Percentiles rank a stretch among this genome's conserved stretches.
Conservation (phyloP, 2,113 vertebrate species). For the Epinephelus cyanopodus region DNA sequence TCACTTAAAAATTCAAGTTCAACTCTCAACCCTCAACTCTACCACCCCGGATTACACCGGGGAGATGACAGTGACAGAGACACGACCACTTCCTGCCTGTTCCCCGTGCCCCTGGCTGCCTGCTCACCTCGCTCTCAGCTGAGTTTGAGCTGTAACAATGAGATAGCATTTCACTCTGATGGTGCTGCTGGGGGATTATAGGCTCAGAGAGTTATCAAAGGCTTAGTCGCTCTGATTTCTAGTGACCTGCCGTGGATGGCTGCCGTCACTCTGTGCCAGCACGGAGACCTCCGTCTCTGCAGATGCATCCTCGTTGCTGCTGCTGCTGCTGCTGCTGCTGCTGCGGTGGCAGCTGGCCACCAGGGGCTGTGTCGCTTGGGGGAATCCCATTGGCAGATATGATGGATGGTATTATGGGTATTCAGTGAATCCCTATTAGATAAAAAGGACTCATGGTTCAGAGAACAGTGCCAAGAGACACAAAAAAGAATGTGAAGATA, state of each 20-base stretch:
- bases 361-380: slow-evolving; percentile 6
- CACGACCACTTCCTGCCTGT: slow-evolving; percentile 31
- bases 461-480: neutral
- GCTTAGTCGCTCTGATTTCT: slow-evolving; percentile 81
- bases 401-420: slow-evolving; percentile 18
- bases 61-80: slow-evolving; percentile 26
- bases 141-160: slow-evolving; percentile 77
- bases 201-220: slow-evolving; percentile 85
- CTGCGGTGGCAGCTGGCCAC: slow-evolving; percentile 41
- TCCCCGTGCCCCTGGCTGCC: slow-evolving; percentile 37
- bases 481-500: neutral
- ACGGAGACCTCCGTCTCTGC: slow-evolving; percentile 43
- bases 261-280: slow-evolving; percentile 67
- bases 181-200: slow-evolving; percentile 80
- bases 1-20: slow-evolving; percentile 25
- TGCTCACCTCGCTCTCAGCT: slow-evolving; percentile 45
- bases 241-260: slow-evolving; percentile 71
- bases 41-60: slow-evolving; percentile 16
- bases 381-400: slow-evolving; percentile 15
- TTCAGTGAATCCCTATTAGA: slow-evolving; percentile 8
- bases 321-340: slow-evolving; percentile 6
- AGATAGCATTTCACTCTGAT: slow-evolving; percentile 82
- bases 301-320: slow-evolving; percentile 17
- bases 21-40: slow-evolving; percentile 18
- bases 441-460: slow-evolving; percentile 11